Evolutionary conservation across 2,113 vertebrate genomes (phyloP).

Genomic region (Macrotus californicus): DNA sequence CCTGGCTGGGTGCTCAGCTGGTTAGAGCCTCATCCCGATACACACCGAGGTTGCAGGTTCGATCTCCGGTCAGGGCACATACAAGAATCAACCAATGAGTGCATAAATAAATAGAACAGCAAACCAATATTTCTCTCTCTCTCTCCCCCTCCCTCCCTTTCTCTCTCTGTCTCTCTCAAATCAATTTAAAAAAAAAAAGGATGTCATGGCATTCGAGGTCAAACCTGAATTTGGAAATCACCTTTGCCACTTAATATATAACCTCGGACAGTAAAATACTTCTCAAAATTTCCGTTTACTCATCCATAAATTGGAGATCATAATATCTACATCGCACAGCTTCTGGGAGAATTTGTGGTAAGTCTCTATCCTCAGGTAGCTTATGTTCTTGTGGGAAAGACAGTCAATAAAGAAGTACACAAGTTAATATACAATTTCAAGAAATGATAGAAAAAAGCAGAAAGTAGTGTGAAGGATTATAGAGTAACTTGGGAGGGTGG

Average conservation of each 20-base stretch:
- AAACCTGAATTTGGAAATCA: background rate
- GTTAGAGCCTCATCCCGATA: background rate
- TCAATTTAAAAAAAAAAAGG: background rate
- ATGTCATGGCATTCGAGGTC: background rate
- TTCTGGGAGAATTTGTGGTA: background rate
- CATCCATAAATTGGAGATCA: background rate
- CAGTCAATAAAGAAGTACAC: background rate
- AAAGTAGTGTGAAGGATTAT: background rate
- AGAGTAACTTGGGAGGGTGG: background rate
- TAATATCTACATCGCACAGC: background rate
- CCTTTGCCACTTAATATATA: background rate
- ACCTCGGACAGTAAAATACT: background rate
- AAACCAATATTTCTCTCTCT: background rate
- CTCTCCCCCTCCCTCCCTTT: background rate
- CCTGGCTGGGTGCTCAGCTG: background rate
- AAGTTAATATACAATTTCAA: background rate
- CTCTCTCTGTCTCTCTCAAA: background rate
- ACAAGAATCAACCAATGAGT: background rate
- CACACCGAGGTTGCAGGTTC: background rate
- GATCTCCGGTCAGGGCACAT: background rate
- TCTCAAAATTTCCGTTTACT: background rate
- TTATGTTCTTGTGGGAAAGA: background rate
- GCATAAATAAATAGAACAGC: background rate
- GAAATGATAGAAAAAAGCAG: background rate
- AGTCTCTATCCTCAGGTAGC: background rate